A percentile compares a stretch with the other conserved stretches of the same genome.
Conservation (phyloP, 2,797 vertebrate species). For the Chelonia mydas region DNA sequence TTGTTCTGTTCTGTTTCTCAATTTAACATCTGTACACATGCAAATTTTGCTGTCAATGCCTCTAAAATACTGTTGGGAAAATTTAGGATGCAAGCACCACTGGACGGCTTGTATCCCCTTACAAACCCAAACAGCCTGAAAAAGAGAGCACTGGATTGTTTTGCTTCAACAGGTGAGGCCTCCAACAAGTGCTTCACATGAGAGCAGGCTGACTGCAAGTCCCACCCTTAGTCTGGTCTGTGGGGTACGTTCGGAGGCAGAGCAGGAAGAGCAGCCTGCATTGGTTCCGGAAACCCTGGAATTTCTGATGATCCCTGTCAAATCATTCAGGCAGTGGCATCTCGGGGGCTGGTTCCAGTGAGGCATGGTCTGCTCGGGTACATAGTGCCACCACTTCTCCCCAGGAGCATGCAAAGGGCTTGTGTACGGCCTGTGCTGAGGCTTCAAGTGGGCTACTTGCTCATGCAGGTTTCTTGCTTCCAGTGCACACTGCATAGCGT, state of each 20-base stretch:
- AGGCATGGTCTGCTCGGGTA: background rate
- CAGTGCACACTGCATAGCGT: background rate
- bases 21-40: background rate
- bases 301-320: background rate
- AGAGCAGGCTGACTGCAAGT: background rate
- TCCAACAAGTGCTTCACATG: background rate
- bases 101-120: accelerated
- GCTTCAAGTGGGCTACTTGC: background rate
- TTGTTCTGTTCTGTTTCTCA: background rate
- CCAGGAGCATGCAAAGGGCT: background rate
- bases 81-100: background rate
- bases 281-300: background rate
- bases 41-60: background rate
- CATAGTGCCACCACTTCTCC: background rate
- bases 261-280: background rate
- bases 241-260: background rate
- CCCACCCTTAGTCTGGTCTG: background rate
- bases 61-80: accelerated
- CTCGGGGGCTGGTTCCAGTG: background rate
- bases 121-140: background rate
- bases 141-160: background rate
- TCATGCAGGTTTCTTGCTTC: background rate
- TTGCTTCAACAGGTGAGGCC: background rate
- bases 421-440: background rate
- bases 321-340: background rate